Evolutionary conservation across 1,140 invertebrate species (phyloP).

Genomic region (Hypsibius dujardini): DNA sequence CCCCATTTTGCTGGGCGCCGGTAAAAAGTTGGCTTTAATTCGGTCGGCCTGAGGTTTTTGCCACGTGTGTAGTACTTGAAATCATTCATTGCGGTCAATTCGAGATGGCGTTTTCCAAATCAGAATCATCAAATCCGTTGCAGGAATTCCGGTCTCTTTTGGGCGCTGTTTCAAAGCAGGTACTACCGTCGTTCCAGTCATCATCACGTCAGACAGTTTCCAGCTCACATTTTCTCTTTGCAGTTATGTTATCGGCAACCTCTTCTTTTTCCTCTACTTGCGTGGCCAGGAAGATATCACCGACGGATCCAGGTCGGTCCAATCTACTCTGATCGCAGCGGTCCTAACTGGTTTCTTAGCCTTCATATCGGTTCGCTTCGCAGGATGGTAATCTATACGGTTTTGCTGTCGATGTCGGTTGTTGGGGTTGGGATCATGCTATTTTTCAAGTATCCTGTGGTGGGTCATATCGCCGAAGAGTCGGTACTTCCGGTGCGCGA

Average conservation of each 20-base stretch:
- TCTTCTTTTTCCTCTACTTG: constrained; percentile 79
- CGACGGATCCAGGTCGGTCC: constrained; percentile 19
- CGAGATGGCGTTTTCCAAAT: no score
- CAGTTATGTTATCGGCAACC: constrained; percentile 76
- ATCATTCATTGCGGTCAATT: not conserved
- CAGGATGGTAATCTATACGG: constrained; percentile 52
- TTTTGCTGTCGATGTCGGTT: constrained; percentile 45
- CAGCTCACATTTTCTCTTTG: constrained; percentile 30
- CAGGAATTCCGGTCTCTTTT: constrained; percentile 81
- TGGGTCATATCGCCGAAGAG: not conserved
- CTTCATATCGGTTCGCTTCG: constrained; percentile 31
- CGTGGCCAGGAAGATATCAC: constrained; percentile 50
- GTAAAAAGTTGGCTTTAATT: no score
- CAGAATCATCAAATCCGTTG: not conserved
- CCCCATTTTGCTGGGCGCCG: no score
- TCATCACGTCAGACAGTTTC: constrained; percentile 14
- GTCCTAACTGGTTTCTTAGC: no score
- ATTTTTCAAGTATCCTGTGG: constrained; percentile 38
- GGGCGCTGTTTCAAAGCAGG: constrained; percentile 80
- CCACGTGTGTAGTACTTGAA: not conserved
- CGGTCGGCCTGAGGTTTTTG: no score
- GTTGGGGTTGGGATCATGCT: constrained; percentile 50
- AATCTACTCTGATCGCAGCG: no score
- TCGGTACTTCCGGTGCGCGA: not conserved
- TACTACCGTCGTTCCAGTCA: constrained; percentile 28